Conservation (phyloP, 1,140 invertebrate genomes). For the Gyrodactylus bullatarudis region DNA sequence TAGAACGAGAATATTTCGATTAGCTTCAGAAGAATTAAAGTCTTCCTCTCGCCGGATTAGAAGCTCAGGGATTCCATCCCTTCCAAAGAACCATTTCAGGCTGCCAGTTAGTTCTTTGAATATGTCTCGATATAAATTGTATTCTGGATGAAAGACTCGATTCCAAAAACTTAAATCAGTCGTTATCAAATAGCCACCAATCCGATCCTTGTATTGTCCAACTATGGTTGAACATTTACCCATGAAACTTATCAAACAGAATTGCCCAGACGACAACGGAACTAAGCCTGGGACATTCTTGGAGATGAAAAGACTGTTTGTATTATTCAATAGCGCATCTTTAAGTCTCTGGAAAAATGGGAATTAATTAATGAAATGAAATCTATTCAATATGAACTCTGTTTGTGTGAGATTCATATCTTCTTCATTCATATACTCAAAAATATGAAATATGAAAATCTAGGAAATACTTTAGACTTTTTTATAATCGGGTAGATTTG, state of each 20-base stretch:
- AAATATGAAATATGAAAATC: no score
- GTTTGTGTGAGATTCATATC: not conserved
- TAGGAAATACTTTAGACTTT: no score
- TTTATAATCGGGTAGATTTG: no score
- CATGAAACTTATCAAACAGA: not conserved
- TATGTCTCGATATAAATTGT: not conserved
- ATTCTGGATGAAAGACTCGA: not conserved
- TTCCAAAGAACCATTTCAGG: not conserved
- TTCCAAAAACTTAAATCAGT: not conserved
- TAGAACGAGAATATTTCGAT: not conserved
- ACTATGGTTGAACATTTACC: not conserved
- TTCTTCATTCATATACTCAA: no score
- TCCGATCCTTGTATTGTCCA: not conserved
- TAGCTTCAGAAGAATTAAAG: not conserved
- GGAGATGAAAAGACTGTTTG: not conserved
- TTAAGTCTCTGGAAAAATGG: not conserved
- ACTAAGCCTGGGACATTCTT: not conserved
- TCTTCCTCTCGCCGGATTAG: not conserved
- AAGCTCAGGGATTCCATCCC: not conserved
- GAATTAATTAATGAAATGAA: not conserved
- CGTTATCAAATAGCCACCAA: not conserved
- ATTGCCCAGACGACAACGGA: not conserved
- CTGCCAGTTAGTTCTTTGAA: not conserved
- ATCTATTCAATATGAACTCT: no score
- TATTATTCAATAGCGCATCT: not conserved